These are phyloP conservation scores for Parauchenoglanis ngamensis DNA, from an alignment of 2,797 vertebrate species.

Conservation along the genomic window DNA sequence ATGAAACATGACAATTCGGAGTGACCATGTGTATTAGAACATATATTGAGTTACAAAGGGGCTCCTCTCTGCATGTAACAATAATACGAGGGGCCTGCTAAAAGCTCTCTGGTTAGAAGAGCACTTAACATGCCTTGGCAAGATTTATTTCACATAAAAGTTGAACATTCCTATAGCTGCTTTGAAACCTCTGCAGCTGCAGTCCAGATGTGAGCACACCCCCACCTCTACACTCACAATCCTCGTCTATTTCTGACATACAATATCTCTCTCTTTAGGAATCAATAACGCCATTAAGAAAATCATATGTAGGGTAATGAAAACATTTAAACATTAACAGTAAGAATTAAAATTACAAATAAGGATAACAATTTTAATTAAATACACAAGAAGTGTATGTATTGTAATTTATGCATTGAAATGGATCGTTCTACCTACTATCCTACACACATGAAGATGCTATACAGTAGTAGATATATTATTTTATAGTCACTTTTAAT, in stretches of 20 bases:
- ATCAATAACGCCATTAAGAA: conserved; percentile 42
- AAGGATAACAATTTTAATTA: neutral
- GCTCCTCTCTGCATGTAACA: conserved; percentile 37
- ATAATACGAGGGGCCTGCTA: conserved; percentile 51
- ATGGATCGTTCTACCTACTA: neutral
- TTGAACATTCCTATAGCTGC: conserved; percentile 53
- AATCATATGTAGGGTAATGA: conserved; percentile 33
- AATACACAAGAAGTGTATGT: neutral
- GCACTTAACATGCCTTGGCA: conserved; percentile 56
- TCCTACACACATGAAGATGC: neutral
- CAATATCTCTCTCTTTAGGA: conserved; percentile 49
- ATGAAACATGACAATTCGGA: conserved; percentile 43
- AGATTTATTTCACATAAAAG: conserved; percentile 59
- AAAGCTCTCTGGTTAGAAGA: conserved; percentile 53
- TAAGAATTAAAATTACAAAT: neutral
- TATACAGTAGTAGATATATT: neutral
- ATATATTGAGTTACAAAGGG: conserved; percentile 52
- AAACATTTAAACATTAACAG: conserved; percentile 26
- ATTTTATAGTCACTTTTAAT: neutral
- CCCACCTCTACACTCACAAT: conserved; percentile 1
- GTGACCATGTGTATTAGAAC: conserved; percentile 43
- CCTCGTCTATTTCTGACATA: conserved; percentile 33
- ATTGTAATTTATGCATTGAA: neutral
- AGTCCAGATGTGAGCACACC: conserved; percentile 58
- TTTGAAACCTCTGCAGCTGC: conserved; percentile 58